Base-by-base conservation (phyloP, 2,888 invertebrate species). In the Agrilus cyanescens region DNA sequence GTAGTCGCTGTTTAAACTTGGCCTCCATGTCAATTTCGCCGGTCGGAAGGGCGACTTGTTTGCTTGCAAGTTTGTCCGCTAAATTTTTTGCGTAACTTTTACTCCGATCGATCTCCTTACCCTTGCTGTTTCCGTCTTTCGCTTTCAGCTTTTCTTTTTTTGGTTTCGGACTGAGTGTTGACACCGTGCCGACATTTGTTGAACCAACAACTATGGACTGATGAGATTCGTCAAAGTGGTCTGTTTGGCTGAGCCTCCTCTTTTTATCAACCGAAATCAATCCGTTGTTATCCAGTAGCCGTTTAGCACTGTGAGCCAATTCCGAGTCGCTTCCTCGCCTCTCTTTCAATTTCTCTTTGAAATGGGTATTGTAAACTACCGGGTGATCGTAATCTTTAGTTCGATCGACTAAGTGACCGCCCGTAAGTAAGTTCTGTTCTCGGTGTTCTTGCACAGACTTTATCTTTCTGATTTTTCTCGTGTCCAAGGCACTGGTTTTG, bases 141-240 rank as follows among this genome's bases (percentile, higher is more conserved):
- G 57, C 46, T 53, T 65, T 65, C n/a, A 58, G 48, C 47, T 66
- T 66, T 20, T 62, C 62, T 46, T 65, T 64, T 40, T 49, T 48
- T n/a, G 55, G 50, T 50, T 65, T 66, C 41, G 61, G 63, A 29
- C 43, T 46, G 46, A 72, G 64, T 40, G 71, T 66, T 32, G 71
- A 67, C 40, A 80, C 71, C 30, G 80, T 81, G 47, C 81, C 81
- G 50, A 76, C 73, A 64, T 81, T 80, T 39, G 80, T 80, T n/a
- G 81, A 81, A 31, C 81, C 81, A 48, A 77, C 71, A 32, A 64
- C 54, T 8, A 58, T 50, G 15, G 59, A 71, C 35, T 52, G 56
- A 40, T 49, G 53, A 40, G 53, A 57, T 8, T 52, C 50, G 36
- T 55, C 58, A 12, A 56, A 52, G 39, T 65, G 65, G 43, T 53